Base-by-base conservation (phyloP, 2,113 vertebrate species). In the Trichomycterus rosablanca region DNA sequence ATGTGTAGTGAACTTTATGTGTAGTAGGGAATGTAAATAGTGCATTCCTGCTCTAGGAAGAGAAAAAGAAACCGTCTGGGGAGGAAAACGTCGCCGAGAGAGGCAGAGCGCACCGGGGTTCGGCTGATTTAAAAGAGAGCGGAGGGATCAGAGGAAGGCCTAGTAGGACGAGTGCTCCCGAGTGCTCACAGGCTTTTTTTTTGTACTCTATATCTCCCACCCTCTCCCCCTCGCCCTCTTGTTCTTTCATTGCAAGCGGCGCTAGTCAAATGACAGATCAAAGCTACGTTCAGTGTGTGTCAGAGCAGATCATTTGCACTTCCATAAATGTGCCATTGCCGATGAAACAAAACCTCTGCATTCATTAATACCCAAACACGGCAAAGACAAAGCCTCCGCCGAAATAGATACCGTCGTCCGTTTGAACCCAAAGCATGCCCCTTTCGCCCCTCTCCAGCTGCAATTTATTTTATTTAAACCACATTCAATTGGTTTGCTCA, bases 301-400 rank as follows among this genome's bases (percentile, higher is more conserved):
- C 71, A 70, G 66, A 58, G 70, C 57, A 37, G 65, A 73, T 76
- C 57, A 77, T 79, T 77, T 75, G 72, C 73, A 74, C 74, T 73
- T 71, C 72, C 69, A 68, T 74, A 61, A 68, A 66, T 39, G 32
- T 51, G 40, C 19, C 55, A 58, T 68, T 48, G 51, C 50, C 10
- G 28, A 48, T 55, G 52, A 70, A 44, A 62, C 75, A 60, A 60
- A 76, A 73, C 58, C 66, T 44, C 39, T 48, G 52, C 50, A 61
- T 77, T 76, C 71, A 74, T 80, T 77, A 74, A 75, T 74, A 71
- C 60, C 71, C 49, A 70, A 34, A 72, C 72, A 72, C 50, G 42
- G 28, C 46, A 34, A 54, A 72, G 55, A 68, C 69, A 68, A 59
- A 66, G 67, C 59, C 49, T 12, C 9, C 1, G 5, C 50, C 40